Conservation (phyloP, 2,888 invertebrate genomes). For the Criorhina ranunculi region DNA sequence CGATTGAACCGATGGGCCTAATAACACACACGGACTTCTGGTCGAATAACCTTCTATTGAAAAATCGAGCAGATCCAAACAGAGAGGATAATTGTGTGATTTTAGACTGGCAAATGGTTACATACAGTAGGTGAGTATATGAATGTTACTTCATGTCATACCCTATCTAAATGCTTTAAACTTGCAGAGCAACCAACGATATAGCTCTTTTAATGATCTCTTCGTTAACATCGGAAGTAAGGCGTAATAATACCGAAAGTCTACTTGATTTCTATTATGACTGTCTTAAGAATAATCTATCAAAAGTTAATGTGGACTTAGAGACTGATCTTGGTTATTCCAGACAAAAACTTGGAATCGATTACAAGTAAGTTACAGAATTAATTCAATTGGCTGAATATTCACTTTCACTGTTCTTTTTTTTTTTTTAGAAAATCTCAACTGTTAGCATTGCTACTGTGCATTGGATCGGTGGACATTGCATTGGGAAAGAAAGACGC, state of each 20-base stretch:
- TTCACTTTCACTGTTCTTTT: not conserved
- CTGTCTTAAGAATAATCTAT: conserved; percentile 87
- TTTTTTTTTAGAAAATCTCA: conserved; percentile 86
- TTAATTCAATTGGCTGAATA: no score
- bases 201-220: conserved; percentile 90
- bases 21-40: conserved; percentile 94
- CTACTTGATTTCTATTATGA: conserved; percentile 90
- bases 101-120: conserved; percentile 94
- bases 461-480: conserved; percentile 92
- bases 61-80: conserved; percentile 84
- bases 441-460: conserved; percentile 90
- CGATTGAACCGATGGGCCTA: conserved; percentile 90
- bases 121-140: conserved; percentile 86
- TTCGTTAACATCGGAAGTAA: conserved; percentile 89
- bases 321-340: conserved; percentile 86
- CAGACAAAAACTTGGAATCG: conserved; percentile 85
- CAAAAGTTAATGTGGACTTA: conserved; percentile 87
- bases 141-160: not conserved
- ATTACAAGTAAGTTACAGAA: conserved; percentile 83
- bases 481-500: conserved; percentile 91
- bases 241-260: conserved; percentile 87
- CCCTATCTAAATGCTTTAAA: not conserved
- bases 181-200: conserved; percentile 89
- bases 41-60: conserved; percentile 92
- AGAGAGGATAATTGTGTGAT: conserved; percentile 87